Base-by-base conservation (phyloP, 2,113 vertebrate genomes). In the Pycnonotus jocosus region DNA sequence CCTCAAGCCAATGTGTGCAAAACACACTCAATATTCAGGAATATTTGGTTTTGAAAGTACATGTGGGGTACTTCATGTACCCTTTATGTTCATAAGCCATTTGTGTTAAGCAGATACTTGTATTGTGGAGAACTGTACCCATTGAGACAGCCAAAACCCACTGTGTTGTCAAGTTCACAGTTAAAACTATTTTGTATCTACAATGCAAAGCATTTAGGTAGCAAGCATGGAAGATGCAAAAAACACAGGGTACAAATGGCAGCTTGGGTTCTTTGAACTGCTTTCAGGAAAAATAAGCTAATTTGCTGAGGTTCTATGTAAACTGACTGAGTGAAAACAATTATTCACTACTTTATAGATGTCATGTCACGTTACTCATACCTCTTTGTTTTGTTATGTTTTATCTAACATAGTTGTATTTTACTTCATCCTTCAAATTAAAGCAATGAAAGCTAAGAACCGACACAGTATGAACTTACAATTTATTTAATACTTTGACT, bases 401-500 rank as follows among this genome's bases (percentile, higher is more conserved):
- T 47, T 95, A 71, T 76, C 56, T 90, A 92, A 93, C 27, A 78
- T 33, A 82, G 66, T 90, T 97, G 86, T 90, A 78, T 91, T 96
- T 97, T 95, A 53, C 65, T 95, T 96, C 56, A 92, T 92, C 51
- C 44, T 86, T 80, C 51, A 95, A 82, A 91, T 93, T 95, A 95
- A 96, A 91, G 71, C 50, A 94, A 92, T 81, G 66, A 94, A 97
- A 97, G 92, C 57, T 90, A 96, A 84, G 77, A 93, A 82, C 69
- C 51, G 79, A n/a, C 68, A 78, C 57, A 57, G 69, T 85, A 54
- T 66, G 66, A 80, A 89, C 42, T 81, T 93, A 88, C 51, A 68
- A 81, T 95, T 97, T 97, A 72, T 96, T 96, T 96, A 95, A 95
- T 97, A 90, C 69, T 78, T 94, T 81, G 93, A 85, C 86, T 97